Evolutionary conservation across 2,888 invertebrate genomes (phyloP).

Genomic region (Caenorhabditis auriculariae): DNA sequence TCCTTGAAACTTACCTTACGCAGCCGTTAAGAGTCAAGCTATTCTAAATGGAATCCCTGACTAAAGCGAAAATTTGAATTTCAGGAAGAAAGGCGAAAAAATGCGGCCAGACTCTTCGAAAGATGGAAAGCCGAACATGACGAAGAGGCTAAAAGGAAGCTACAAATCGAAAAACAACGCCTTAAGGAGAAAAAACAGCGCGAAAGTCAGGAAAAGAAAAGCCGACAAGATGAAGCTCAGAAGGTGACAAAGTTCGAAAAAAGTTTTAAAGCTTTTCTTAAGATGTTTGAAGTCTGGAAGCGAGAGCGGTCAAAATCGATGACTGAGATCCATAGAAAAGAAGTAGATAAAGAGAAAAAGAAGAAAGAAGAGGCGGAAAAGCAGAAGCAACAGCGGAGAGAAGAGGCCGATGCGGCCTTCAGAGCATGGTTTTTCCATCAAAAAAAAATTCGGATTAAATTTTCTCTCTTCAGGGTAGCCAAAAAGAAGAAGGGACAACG

Average conservation of each 20-base stretch:
- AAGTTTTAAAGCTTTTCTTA: not conserved
- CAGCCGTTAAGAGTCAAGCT: too few species aligned
- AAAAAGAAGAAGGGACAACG: not conserved
- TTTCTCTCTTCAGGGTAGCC: not conserved
- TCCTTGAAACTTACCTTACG: too few species aligned
- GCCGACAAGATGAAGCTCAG: not conserved
- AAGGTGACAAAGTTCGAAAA: not conserved
- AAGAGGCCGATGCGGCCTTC: slow-evolving; percentile 27
- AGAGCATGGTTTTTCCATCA: slow-evolving; percentile 19
- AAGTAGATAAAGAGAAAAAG: slow-evolving; percentile 9
- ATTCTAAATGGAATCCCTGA: too few species aligned
- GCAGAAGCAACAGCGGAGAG: slow-evolving; percentile 8
- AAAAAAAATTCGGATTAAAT: not conserved
- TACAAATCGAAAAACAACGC: not conserved
- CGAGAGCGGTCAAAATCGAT: slow-evolving; percentile 22
- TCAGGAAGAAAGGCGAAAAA: slow-evolving; percentile 25
- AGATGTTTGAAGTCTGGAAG: slow-evolving; percentile 32
- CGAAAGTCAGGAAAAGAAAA: slow-evolving; percentile 2
- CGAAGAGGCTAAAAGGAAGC: slow-evolving; percentile 3
- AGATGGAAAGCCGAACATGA: slow-evolving; percentile 28
- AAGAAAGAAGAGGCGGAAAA: slow-evolving; percentile 8
- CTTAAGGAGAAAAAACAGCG: not conserved
- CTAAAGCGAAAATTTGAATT: slow-evolving; percentile 2
- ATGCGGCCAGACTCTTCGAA: slow-evolving; percentile 23
- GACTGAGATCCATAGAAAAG: slow-evolving; percentile 6